These are phyloP conservation scores for Dermolepida albohirtum DNA, from an alignment of 2,888 invertebrate species.

Conservation along the genomic window DNA sequence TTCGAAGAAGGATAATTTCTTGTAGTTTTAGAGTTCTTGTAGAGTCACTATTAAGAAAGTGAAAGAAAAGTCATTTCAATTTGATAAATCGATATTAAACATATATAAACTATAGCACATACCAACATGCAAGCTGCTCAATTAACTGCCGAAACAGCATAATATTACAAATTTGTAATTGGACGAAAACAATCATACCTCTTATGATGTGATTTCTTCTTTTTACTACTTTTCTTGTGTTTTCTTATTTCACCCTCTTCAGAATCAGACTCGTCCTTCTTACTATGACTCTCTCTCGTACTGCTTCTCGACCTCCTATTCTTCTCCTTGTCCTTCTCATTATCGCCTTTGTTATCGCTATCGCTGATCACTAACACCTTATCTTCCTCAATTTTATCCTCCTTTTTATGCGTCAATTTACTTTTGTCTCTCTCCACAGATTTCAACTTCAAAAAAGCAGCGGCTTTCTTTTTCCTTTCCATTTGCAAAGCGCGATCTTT, in stretches of 20 bases:
- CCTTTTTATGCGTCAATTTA: slow-evolving; percentile 42
- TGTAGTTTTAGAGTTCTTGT: no score
- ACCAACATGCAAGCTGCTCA: no score
- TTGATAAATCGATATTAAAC: no score
- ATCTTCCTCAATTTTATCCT: slow-evolving; percentile 50
- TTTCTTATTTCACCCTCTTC: slow-evolving; percentile 60
- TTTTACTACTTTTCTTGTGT: slow-evolving; percentile 63
- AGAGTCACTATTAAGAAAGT: no score
- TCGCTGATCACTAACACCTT: slow-evolving; percentile 47
- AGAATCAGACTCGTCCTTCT: slow-evolving; percentile 51
- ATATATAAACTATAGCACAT: no score
- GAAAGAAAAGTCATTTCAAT: no score
- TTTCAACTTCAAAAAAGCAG: slow-evolving; percentile 75
- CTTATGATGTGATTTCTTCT: slow-evolving; percentile 67
- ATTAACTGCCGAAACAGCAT: no score
- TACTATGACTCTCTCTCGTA: slow-evolving; percentile 42
- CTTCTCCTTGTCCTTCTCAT: slow-evolving; percentile 58
- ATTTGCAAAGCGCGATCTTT: slow-evolving; percentile 71
- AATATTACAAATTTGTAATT: no score
- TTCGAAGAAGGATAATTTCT: no score
- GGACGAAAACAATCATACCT: slow-evolving; percentile 58
- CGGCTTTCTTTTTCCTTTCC: slow-evolving; percentile 84
- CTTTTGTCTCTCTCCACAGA: slow-evolving; percentile 50
- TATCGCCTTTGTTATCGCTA: slow-evolving; percentile 53
- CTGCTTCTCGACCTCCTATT: slow-evolving; percentile 43